Conservation (phyloP, 2,113 vertebrate genomes). For the Tor tambroides region DNA sequence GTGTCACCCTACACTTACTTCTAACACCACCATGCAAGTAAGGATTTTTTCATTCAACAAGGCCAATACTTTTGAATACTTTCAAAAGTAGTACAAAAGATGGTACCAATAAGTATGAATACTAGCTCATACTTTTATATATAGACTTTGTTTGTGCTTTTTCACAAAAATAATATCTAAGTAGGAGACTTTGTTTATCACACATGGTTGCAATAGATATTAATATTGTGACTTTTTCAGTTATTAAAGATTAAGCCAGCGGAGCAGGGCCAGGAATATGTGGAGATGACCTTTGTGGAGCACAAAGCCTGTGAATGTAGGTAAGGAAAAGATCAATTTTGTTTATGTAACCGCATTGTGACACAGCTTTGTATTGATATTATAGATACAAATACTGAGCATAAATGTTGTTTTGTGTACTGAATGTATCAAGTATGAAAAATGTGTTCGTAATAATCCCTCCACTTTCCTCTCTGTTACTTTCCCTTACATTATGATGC, state of each 20-base stretch:
- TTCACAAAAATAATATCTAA: background rate
- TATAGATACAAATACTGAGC: constrained; percentile 20
- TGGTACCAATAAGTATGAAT: no score
- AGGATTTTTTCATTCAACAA: background rate
- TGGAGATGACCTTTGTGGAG: constrained; percentile 82
- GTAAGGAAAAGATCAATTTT: constrained; percentile 70
- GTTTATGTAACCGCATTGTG: constrained; percentile 37
- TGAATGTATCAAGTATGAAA: background rate
- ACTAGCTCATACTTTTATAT: no score
- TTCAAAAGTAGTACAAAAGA: background rate
- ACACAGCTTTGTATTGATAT: background rate
- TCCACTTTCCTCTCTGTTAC: background rate
- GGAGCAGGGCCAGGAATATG: constrained; percentile 75
- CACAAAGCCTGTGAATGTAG: constrained; percentile 84
- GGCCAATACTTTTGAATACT: no score
- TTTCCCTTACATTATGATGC: constrained; percentile 41
- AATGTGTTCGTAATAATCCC: background rate
- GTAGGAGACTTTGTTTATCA: background rate
- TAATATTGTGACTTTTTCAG: constrained; percentile 58
- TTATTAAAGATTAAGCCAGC: constrained; percentile 79
- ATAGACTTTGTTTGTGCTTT: background rate
- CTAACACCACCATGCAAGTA: constrained; percentile 92
- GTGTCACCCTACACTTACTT: constrained; percentile 81
- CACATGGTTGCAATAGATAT: background rate
- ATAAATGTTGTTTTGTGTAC: background rate